These are phyloP conservation scores for Noturus placidus DNA, from an alignment of 2,113 vertebrate genomes.

Conservation along the genomic window DNA sequence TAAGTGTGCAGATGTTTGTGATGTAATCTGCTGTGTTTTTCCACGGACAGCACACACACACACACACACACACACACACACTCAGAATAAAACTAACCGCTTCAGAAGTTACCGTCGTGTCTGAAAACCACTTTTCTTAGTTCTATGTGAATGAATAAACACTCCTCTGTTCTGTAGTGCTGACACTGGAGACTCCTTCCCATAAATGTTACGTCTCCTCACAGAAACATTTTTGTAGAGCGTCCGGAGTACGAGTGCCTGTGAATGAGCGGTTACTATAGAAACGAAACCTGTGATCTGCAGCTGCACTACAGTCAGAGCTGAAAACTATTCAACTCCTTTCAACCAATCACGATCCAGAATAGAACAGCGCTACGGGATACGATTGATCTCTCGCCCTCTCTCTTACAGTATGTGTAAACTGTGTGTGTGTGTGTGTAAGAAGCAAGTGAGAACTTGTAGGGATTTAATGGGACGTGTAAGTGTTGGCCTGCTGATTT, in stretches of 20 bases:
- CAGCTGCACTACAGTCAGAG: background rate
- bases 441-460: conserved; percentile 15
- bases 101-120: too few relatives aligned
- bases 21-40: too few relatives aligned
- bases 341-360: background rate
- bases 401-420: background rate
- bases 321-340: background rate
- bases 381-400: background rate
- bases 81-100: too few relatives aligned
- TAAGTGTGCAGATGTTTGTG: too few relatives aligned
- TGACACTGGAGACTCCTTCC: background rate
- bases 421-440: background rate
- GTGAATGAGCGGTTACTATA: background rate
- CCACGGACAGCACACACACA: too few relatives aligned
- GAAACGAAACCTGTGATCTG: background rate
- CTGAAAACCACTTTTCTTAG: too few relatives aligned
- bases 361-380: background rate
- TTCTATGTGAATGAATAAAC: too few relatives aligned
- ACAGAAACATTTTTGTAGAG: background rate
- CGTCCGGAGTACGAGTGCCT: background rate
- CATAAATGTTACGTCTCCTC: background rate
- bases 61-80: too few relatives aligned
- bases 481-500: background rate
- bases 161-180: background rate
- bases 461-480: background rate